Conservation (phyloP, 2,113 vertebrate genomes). For the Cyphomyrus discorhynchus region DNA sequence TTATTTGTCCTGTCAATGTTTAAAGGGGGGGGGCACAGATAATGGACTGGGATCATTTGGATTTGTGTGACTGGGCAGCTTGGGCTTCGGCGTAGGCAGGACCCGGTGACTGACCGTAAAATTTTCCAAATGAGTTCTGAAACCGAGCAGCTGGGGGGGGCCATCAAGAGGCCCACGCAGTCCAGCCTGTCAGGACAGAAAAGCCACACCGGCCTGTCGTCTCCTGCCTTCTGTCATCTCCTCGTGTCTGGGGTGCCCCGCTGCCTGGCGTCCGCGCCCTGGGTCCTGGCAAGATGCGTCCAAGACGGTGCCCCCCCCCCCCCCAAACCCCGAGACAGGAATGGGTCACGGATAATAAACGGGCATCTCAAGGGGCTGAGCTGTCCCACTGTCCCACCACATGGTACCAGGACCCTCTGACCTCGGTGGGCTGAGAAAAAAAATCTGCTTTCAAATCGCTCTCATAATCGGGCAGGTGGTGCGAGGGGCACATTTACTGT, state of each 20-base stretch:
- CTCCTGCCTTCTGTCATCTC: background rate
- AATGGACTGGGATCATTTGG: background rate
- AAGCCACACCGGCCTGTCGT: background rate
- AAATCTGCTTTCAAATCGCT: background rate
- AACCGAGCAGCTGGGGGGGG: background rate
- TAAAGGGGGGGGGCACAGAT: background rate
- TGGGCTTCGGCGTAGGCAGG: background rate
- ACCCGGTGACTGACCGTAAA: background rate
- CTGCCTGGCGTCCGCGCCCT: too few species aligned
- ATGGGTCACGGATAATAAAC: conserved; percentile 24
- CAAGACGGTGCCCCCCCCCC: background rate
- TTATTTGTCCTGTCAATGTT: background rate
- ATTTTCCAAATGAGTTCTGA: conserved; percentile 17
- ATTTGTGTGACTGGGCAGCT: background rate
- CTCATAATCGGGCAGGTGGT: background rate
- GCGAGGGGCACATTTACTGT: background rate
- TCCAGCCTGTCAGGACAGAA: background rate
- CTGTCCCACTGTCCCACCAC: background rate
- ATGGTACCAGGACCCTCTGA: background rate
- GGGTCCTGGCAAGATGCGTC: background rate
- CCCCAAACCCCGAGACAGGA: background rate
- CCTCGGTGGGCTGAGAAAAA: background rate
- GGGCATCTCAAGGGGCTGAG: background rate
- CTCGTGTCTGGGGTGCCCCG: background rate
- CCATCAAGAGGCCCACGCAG: background rate